phyloP scores from a whole-genome alignment of 64 coral and sea anemone species.

The Acropora tenuis region DNA sequence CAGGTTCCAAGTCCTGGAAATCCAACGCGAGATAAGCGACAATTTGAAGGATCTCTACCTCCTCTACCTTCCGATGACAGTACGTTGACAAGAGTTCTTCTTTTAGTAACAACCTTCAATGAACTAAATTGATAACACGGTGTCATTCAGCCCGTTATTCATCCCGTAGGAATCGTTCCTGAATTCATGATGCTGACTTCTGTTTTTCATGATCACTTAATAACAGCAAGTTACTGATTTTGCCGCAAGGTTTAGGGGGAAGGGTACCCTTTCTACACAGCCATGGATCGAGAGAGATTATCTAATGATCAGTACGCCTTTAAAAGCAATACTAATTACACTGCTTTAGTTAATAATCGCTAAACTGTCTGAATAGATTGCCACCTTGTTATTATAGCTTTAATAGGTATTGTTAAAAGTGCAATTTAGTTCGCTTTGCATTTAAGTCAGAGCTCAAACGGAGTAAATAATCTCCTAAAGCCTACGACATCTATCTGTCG shows the following conservation, averaged over 20 bases:
- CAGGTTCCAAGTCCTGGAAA: not conserved
- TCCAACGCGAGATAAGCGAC: conserved; percentile 3
- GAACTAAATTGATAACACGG: too few species aligned
- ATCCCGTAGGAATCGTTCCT: too few species aligned
- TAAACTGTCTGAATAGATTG: not conserved
- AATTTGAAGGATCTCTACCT: not conserved
- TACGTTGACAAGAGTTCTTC: not conserved
- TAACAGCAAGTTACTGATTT: not conserved
- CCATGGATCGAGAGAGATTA: not conserved
- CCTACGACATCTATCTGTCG: not conserved
- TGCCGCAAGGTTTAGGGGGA: not conserved
- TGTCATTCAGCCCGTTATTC: too few species aligned
- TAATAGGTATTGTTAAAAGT: not conserved
- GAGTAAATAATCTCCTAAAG: not conserved
- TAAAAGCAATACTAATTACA: not conserved
- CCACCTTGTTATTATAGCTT: not conserved
- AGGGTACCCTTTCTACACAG: not conserved
- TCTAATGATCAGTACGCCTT: not conserved
- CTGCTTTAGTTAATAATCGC: not conserved
- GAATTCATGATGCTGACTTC: not conserved
- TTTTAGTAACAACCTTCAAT: not conserved
- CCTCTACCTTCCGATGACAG: not conserved
- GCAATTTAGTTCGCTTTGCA: not conserved
- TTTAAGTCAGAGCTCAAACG: not conserved
- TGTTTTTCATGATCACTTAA: not conserved